phyloP scores from a whole-genome alignment of 2,888 invertebrate species.

The Isotomurus palustris region DNA sequence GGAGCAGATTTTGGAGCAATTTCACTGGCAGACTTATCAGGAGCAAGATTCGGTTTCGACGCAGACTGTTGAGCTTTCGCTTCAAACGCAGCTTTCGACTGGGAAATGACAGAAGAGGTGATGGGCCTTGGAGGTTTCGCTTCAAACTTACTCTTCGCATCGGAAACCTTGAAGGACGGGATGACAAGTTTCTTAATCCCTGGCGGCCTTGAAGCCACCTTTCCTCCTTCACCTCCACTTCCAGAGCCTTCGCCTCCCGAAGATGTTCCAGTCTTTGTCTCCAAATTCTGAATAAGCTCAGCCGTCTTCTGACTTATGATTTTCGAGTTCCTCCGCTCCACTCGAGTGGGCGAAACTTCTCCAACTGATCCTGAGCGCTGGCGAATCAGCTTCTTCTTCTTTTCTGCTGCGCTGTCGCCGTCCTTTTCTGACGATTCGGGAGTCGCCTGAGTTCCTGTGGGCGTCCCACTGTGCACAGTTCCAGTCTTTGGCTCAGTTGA shows the following conservation, averaged over 20 bases:
- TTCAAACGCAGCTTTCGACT: conserved; percentile 33
- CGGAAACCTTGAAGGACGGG: conserved; percentile 76
- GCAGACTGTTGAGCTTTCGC: conserved; percentile 25
- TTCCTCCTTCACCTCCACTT: conserved; percentile 4
- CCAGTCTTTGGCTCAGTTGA: neutral
- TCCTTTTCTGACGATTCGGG: conserved; percentile 15
- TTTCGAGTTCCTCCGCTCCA: conserved; percentile 43
- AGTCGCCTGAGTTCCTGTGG: conserved; percentile 5
- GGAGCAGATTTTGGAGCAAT: neutral
- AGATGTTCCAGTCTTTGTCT: conserved; percentile 35
- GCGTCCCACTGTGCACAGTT: conserved; percentile 1
- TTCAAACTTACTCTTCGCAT: conserved; percentile 73
- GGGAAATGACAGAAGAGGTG: conserved; percentile 21
- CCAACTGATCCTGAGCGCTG: conserved; percentile 34
- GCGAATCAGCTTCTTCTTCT: conserved; percentile 14
- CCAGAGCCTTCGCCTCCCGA: neutral
- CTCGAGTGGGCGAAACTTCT: conserved; percentile 40
- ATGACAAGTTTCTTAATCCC: conserved; percentile 68
- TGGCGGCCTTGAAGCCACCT: conserved; percentile 36
- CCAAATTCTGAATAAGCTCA: conserved; percentile 44
- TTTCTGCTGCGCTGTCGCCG: neutral
- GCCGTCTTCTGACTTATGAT: conserved; percentile 46
- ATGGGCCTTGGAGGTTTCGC: conserved; percentile 40
- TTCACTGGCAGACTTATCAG: too few species aligned
- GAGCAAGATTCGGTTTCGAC: conserved; percentile 9